Evolutionary conservation across 2,113 vertebrate species (phyloP), one percentile per base, ranked within the genome.

Genomic region (Pedionomus torquatus): DNA sequence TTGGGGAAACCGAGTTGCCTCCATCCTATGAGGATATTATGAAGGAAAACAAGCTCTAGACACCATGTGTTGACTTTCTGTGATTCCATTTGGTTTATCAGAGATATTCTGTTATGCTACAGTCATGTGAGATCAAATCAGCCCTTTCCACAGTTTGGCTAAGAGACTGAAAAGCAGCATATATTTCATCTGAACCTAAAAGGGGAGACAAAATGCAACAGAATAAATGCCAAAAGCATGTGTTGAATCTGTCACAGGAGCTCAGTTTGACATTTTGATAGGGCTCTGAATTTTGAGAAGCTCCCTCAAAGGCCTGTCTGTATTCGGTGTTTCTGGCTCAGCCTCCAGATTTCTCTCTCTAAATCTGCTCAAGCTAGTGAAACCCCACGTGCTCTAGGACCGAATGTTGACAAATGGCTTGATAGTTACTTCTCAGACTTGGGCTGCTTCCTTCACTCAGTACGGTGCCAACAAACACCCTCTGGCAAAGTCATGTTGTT

Each of bases 11-110:
- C 18, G 95, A 93, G 9, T 49, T 89, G 18, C 98, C 98, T 68
- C 98, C 98, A 8, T 96, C 98, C 30, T 98, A 98, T 61, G 97
- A 98, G 90, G 98, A 98, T 58, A 80, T 89, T 31, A 68, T 97
- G 78, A 98, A 97, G 82, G 89, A 95, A 93, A 97, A 86, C 33
- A 68, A 52, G 63, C 15, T 82, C 55, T 85, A 91, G 64, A 77
- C 2, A 9, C 26, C 60, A 41, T 2, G 0, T 4, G n/a, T 30
- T 81, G 64, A 18, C 18, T 60, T 76, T 54, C 49, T 66, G 31
- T 19, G 5, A 41, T 54, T 52, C 58, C 24, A 1, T 12, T 35
- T 63, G 48, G 11, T 65, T 80, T 63, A 26, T 20, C 1, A 1
- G 58, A 80, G 66, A 72, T 49, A 31, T 89, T 93, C 57, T 11